Evolutionary conservation across 2,797 vertebrate genomes (phyloP).

Genomic region (Anisognathus igniventris): DNA sequence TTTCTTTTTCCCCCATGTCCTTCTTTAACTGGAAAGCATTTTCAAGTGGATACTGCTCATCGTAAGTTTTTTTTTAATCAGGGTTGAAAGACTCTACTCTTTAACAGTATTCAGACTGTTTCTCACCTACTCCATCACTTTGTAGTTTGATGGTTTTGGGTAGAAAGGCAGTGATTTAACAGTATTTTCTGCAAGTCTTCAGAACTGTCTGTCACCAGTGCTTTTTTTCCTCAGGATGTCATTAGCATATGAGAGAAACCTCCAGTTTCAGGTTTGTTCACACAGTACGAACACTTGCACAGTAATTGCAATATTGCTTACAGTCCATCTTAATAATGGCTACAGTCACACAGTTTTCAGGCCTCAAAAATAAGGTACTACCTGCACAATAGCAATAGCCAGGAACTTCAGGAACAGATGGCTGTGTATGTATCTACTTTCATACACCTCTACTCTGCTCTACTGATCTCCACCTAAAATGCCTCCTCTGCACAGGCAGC

Average conservation of each 20-base stretch:
- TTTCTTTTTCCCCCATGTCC: fast-evolving
- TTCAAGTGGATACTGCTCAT: background rate
- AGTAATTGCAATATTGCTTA: background rate
- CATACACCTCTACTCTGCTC: background rate
- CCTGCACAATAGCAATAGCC: background rate
- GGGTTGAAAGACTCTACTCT: background rate
- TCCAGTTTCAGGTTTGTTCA: background rate
- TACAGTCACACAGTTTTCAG: background rate
- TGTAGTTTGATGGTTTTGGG: background rate
- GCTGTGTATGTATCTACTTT: background rate
- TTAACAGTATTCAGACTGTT: background rate
- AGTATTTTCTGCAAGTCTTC: background rate
- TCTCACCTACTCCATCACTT: background rate
- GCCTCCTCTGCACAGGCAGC: background rate
- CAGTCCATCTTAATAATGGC: background rate
- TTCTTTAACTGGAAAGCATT: background rate
- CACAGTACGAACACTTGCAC: background rate
- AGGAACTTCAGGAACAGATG: background rate
- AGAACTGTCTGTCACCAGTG: background rate
- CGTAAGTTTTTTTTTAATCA: background rate
- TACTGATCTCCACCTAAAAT: background rate
- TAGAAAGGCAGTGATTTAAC: background rate
- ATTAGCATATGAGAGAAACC: background rate
- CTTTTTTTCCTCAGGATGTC: background rate
- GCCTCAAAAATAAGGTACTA: background rate